Percentiles rank a stretch among this genome's conserved stretches.
phyloP scores from a whole-genome alignment of 2,113 vertebrate species.

The Actenoides lindsayi region DNA sequence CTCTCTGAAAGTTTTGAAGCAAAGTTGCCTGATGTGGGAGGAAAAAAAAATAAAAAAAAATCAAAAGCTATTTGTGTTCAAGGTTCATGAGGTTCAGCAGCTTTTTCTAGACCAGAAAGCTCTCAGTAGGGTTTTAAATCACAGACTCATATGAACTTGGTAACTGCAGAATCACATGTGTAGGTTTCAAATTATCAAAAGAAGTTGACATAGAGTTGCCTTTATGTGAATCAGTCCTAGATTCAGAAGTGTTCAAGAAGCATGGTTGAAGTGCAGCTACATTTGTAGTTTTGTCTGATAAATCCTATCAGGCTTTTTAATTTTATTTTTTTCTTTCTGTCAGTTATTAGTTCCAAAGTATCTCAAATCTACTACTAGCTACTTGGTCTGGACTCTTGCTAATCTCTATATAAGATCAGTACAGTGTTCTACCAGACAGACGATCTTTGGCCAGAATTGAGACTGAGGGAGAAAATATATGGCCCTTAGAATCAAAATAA shows the following conservation, averaged over 20 bases:
- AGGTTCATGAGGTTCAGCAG: background rate
- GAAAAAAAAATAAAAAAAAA: no score
- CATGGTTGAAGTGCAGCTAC: background rate
- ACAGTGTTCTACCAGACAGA: background rate
- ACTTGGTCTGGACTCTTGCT: background rate
- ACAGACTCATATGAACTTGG: background rate
- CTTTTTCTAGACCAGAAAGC: background rate
- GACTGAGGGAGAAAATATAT: background rate
- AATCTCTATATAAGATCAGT: background rate
- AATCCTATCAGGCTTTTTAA: background rate
- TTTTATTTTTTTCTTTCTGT: background rate
- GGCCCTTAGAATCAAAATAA: background rate
- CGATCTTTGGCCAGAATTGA: background rate
- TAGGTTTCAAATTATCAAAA: background rate
- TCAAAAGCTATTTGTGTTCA: background rate
- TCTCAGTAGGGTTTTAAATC: background rate
- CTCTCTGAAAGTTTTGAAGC: background rate
- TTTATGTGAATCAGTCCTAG: background rate
- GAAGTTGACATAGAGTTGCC: background rate
- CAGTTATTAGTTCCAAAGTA: background rate
- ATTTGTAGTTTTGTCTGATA: background rate
- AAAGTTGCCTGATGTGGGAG: background rate
- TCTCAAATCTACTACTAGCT: background rate
- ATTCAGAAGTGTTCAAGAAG: background rate
- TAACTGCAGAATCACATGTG: rapidly evolving